These are phyloP conservation scores for Kradibia gibbosae DNA, from an alignment of 1,140 invertebrate genomes.

Conservation along the genomic window DNA sequence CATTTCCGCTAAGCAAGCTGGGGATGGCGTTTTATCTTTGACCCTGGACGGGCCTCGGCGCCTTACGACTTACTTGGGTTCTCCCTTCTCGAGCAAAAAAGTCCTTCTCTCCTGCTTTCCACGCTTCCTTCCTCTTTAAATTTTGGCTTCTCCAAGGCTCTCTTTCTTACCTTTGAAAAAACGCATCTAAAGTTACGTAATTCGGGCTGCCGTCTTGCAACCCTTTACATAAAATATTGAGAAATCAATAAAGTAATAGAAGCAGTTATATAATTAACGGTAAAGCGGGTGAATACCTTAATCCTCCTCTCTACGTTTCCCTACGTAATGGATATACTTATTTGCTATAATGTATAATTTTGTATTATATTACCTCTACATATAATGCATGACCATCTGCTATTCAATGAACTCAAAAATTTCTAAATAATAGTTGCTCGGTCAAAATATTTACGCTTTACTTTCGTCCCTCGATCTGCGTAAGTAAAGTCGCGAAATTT, in stretches of 20 bases:
- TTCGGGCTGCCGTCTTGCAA: constrained; percentile 8
- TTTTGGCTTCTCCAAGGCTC: constrained; percentile 40
- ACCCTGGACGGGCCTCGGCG: too few relatives aligned
- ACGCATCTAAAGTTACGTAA: constrained; percentile 43
- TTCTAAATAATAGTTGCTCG: neutral
- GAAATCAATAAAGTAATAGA: neutral
- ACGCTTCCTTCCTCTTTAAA: neutral
- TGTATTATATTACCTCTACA: too few relatives aligned
- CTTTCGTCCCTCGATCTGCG: too few relatives aligned
- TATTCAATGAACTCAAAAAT: neutral
- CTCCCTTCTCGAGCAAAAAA: neutral
- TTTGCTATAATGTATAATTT: neutral
- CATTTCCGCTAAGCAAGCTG: too few relatives aligned
- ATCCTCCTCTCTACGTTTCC: neutral
- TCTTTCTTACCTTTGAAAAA: constrained; percentile 21
- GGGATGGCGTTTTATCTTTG: too few relatives aligned
- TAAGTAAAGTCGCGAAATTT: too few relatives aligned
- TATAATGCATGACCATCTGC: too few relatives aligned
- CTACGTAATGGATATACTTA: neutral
- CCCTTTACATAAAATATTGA: neutral
- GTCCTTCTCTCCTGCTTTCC: constrained; percentile 7
- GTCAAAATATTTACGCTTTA: neutral
- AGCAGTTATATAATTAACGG: neutral
- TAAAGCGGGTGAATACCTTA: neutral
- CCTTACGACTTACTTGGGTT: constrained; percentile 1